Conservation (phyloP, 2,888 invertebrate genomes). For the Polydesmus complanatus region DNA sequence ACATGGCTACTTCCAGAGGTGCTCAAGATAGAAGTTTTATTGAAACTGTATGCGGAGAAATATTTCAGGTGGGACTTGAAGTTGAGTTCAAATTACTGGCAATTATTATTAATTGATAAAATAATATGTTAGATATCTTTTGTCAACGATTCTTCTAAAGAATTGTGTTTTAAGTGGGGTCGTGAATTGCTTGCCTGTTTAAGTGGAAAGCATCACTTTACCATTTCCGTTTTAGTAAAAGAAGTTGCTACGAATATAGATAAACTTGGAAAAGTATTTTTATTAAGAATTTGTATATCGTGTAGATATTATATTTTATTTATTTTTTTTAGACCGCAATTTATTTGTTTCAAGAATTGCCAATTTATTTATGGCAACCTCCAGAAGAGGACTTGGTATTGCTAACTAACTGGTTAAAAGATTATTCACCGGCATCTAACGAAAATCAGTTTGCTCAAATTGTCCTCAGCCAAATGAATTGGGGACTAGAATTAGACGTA, state of each 20-base stretch:
- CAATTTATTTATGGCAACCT: conserved; percentile 53
- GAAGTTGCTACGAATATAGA: conserved; percentile 20
- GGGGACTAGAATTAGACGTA: conserved; percentile 42
- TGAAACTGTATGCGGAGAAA: conserved; percentile 47
- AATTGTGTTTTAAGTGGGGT: conserved; percentile 57
- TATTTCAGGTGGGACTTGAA: conserved; percentile 45
- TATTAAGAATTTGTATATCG: neutral
- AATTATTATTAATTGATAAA: conserved; percentile 21
- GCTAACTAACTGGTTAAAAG: conserved; percentile 50
- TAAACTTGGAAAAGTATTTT: conserved; percentile 16
- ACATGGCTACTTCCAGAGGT: conserved; percentile 55
- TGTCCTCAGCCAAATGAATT: conserved; percentile 54
- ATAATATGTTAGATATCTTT: conserved; percentile 49
- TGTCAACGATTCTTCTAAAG: conserved; percentile 50
- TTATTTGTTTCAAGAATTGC: conserved; percentile 58
- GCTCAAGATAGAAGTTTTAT: conserved; percentile 49
- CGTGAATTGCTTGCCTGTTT: conserved; percentile 55
- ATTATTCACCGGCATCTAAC: conserved; percentile 42
- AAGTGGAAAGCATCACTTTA: conserved; percentile 50
- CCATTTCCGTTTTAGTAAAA: conserved; percentile 50
- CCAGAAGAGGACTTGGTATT: conserved; percentile 48
- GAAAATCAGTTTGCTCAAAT: conserved; percentile 54
- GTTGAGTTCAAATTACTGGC: neutral
- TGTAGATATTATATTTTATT: neutral
- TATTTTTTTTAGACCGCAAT: conserved; percentile 36